phyloP scores from a whole-genome alignment of 2,797 vertebrate species.

The Fistularia tabacaria region DNA sequence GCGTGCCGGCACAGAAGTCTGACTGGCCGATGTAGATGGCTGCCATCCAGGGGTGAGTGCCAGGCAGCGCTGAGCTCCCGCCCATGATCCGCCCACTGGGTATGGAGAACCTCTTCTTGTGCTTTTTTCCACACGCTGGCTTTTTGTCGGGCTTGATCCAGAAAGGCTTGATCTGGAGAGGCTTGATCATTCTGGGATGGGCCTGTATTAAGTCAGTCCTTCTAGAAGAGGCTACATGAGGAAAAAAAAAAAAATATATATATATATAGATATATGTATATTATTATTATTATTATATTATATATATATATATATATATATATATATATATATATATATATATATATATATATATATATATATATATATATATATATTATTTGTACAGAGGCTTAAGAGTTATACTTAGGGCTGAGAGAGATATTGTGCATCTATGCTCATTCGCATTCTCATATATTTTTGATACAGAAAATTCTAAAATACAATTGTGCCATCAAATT shows the following conservation, averaged over 20 bases:
- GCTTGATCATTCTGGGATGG: neutral
- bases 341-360: too few relatives aligned
- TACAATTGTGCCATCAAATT: too few relatives aligned
- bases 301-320: too few relatives aligned
- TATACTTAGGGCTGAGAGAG: too few relatives aligned
- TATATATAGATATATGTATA: neutral
- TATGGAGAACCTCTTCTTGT: conserved; percentile 76
- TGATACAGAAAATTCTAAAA: too few relatives aligned
- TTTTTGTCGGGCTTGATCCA: conserved; percentile 7
- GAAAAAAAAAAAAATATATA: conserved; percentile 1
- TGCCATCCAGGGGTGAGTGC: conserved; percentile 90
- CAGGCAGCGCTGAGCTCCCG: conserved; percentile 80
- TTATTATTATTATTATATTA: too few relatives aligned
- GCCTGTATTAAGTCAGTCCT: conserved; percentile 4
- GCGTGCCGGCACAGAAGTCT: conserved; percentile 86
- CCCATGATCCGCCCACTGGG: conserved; percentile 82
- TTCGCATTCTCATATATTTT: too few relatives aligned
- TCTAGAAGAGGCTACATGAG: conserved; percentile 38
- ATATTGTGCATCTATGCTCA: too few relatives aligned
- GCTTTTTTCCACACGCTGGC: conserved; percentile 78
- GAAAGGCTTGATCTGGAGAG: neutral
- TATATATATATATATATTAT: too few relatives aligned
- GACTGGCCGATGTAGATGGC: conserved; percentile 82
- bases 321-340: too few relatives aligned
- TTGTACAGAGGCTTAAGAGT: too few relatives aligned